Conservation (phyloP, 2,113 vertebrate genomes). For the Hyperoodon ampullatus region DNA sequence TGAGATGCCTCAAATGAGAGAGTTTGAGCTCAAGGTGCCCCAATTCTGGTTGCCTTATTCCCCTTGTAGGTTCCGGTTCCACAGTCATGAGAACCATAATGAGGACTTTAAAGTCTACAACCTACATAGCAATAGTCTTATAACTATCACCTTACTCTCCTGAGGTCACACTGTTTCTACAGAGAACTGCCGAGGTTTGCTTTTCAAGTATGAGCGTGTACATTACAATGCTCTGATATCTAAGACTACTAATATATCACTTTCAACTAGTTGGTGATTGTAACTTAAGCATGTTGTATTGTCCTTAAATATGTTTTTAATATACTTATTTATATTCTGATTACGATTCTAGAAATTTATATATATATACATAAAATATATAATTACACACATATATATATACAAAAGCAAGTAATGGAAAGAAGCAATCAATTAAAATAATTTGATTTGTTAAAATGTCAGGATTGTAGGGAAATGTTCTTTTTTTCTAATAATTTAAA, state of each 20-base stretch:
- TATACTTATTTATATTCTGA: slow-evolving; percentile 13
- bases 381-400: not conserved
- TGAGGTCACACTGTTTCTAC: not conserved
- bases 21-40: not conserved
- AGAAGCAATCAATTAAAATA: not conserved
- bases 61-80: not conserved
- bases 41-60: slow-evolving; percentile 25
- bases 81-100: not conserved
- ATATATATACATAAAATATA: not conserved
- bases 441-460: not conserved
- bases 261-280: slow-evolving; percentile 18
- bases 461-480: slow-evolving; percentile 66
- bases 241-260: not conserved
- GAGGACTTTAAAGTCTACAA: not conserved
- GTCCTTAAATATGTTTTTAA: not conserved
- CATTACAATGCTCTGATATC: not conserved
- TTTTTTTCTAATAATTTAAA: slow-evolving; percentile 58
- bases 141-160: not conserved
- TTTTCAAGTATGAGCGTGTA: not conserved
- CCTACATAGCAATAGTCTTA: not conserved
- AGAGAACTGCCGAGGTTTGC: not conserved
- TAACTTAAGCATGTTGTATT: not conserved
- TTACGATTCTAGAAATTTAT: not conserved
- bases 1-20: not conserved
- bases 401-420: not conserved